Base-by-base conservation (phyloP, 2,888 invertebrate species). In the Parasteatoda lunata region DNA sequence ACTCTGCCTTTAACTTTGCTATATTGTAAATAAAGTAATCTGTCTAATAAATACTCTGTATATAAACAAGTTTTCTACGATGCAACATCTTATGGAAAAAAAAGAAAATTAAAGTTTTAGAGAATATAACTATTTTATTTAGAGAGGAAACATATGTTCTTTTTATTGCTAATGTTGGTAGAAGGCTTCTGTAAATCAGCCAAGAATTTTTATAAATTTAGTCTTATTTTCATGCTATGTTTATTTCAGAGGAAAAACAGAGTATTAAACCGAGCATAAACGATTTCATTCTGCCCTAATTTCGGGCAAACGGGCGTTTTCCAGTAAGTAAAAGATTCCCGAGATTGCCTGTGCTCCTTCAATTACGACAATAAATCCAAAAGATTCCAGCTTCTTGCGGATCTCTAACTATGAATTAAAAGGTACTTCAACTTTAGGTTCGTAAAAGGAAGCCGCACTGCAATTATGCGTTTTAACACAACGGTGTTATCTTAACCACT, bases 381-480 rank as follows among this genome's bases (percentile, higher is more conserved):
- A 65, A 47, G 82, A 52, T 70, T 45, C 73, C 54, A 51, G 76
- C 77, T 54, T 45, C 51, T n/a, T 70, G 66, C 52, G 48, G 77
- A 71, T 77, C 77, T 72, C 64, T 66, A 71, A 83, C 72, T 77
- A 77, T 77, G 77, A 83, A 77, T 83, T 83, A 77, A 83, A 83
- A 83, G 72, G 70, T 45, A 64, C 83, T 71, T 52, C 72, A 65
- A 71, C 52, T 77, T 77, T 79, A 11, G 9, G 3, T 7, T 11
- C 49, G 59, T 59, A 6, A 45, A n/a, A 54, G 52, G 8, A 78
- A 78, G 73, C 68, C 66, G 64, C 70, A n/a, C 65, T n/a, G 69
- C 66, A 83, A 83, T 83, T 83, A 72, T 71, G 70, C 77, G 15
- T 66, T 77, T 77, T 83, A 83, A 77, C 65, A 30, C 30, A 64